These are phyloP conservation scores for Cloeon dipterum DNA, from an alignment of 2,888 invertebrate species.

Conservation along the genomic window DNA sequence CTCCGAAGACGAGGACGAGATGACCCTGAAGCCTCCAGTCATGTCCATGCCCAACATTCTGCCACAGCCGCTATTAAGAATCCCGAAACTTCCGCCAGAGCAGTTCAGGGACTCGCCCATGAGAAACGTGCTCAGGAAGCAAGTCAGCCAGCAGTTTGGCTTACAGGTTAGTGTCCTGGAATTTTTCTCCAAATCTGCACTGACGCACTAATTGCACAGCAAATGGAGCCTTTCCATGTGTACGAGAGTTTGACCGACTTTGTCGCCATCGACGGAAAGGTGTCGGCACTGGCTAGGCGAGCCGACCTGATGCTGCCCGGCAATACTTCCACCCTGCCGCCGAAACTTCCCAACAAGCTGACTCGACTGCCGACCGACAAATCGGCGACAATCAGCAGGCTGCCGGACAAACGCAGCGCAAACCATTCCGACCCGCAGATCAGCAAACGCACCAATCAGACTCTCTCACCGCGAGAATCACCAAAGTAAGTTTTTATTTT, in stretches of 20 bases:
- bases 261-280: slow-evolving; percentile 15
- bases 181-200: no score
- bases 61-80: slow-evolving; percentile 10
- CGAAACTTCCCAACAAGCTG: slow-evolving; percentile 2
- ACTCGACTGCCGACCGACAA: slow-evolving; percentile 10
- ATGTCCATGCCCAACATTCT: slow-evolving; percentile 16
- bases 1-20: background rate
- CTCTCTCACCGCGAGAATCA: no score
- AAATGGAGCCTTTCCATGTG: slow-evolving; percentile 33
- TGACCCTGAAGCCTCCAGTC: background rate
- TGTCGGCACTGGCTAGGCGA: slow-evolving; percentile 9
- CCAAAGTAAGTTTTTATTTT: no score
- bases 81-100: slow-evolving; percentile 6
- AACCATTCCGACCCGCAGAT: background rate
- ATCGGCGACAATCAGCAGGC: slow-evolving; percentile 8
- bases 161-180: background rate
- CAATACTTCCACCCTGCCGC: background rate
- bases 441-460: no score
- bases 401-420: background rate
- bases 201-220: no score
- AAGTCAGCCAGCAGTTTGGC: background rate
- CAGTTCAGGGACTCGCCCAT: slow-evolving; percentile 5
- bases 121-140: background rate
- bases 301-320: background rate
- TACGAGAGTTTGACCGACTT: slow-evolving; percentile 38